These are phyloP conservation scores for Lethenteron reissneri DNA, from an alignment of 2,113 vertebrate genomes.

Conservation along the genomic window DNA sequence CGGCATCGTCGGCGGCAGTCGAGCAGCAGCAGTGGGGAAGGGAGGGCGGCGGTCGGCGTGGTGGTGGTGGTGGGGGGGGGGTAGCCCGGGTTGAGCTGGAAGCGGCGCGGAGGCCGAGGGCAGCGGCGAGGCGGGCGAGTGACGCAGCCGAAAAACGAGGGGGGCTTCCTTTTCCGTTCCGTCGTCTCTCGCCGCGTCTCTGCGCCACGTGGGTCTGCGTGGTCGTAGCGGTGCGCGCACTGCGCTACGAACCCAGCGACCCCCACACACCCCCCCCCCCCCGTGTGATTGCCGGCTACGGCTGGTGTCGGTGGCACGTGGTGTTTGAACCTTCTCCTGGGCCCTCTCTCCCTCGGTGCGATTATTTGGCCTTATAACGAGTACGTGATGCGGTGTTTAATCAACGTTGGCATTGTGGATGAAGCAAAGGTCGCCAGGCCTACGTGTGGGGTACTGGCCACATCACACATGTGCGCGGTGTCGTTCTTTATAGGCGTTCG, in stretches of 20 bases:
- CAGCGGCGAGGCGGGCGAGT: not conserved
- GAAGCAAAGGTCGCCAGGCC: too few species aligned
- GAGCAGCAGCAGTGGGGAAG: slow-evolving; percentile 9
- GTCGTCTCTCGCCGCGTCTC: not conserved
- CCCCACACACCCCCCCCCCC: slow-evolving; percentile 12
- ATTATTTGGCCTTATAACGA: too few species aligned
- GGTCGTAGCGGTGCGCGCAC: not conserved
- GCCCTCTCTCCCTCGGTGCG: too few species aligned
- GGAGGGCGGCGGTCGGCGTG: not conserved
- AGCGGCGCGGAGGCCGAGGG: not conserved
- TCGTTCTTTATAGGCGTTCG: too few species aligned
- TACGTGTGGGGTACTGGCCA: too few species aligned
- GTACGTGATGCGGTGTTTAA: too few species aligned
- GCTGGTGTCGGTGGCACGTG: too few species aligned
- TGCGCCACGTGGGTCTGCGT: not conserved
- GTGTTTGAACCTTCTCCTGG: too few species aligned
- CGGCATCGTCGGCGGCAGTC: not conserved
- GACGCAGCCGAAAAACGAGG: not conserved
- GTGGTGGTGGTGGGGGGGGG: not conserved
- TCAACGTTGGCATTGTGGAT: too few species aligned
- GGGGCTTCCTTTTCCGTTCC: too few species aligned
- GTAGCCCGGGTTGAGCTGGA: not conserved
- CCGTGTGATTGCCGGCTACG: not conserved
- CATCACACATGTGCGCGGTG: too few species aligned
- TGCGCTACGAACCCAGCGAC: slow-evolving; percentile 12